phyloP scores from a whole-genome alignment of 2,113 vertebrate species.

The Acrocephalus arundinaceus region DNA sequence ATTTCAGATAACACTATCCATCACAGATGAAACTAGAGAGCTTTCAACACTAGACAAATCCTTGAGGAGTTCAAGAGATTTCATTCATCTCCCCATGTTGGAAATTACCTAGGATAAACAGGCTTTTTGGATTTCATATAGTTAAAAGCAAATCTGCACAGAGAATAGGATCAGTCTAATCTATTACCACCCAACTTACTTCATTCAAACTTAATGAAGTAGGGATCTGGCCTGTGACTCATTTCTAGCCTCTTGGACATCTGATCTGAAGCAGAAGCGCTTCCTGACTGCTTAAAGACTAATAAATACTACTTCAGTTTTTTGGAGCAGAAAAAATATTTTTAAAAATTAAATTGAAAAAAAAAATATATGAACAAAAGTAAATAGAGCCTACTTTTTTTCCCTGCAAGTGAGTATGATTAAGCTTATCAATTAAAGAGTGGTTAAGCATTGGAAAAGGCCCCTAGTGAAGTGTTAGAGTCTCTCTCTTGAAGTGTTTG shows the following conservation, averaged over 20 bases:
- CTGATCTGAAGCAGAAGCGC: neutral
- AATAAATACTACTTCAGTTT: neutral
- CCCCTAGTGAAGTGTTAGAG: neutral
- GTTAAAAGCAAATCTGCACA: neutral
- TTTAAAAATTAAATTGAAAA: neutral
- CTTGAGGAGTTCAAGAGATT: neutral
- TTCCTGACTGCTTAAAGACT: neutral
- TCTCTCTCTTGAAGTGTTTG: neutral
- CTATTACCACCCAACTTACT: neutral
- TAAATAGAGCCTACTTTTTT: neutral
- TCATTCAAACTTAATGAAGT: neutral
- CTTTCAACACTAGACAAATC: neutral
- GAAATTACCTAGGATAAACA: neutral
- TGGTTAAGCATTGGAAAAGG: neutral
- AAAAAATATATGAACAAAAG: neutral
- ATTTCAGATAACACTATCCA: neutral
- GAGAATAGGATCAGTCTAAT: neutral
- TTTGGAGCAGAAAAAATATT: neutral
- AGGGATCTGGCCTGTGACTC: neutral
- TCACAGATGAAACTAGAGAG: neutral
- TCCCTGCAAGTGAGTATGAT: neutral
- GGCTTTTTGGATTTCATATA: neutral
- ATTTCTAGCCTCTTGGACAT: neutral
- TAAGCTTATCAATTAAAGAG: neutral
- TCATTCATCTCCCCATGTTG: neutral